phyloP scores from a whole-genome alignment of 2,797 vertebrate genomes.

The Numenius phaeopus region DNA sequence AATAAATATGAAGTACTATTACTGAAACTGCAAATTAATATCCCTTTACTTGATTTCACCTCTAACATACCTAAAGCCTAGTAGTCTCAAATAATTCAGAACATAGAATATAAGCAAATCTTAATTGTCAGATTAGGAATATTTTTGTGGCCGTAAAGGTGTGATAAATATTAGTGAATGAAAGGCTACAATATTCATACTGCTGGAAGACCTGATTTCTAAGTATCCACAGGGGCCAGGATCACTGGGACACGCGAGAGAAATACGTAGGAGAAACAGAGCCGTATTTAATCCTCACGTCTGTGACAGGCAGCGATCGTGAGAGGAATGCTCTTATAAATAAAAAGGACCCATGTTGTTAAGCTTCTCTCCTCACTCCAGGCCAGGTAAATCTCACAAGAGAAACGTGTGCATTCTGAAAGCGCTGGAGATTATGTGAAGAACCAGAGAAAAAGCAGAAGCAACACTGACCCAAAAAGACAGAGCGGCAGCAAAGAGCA shows the following conservation, averaged over 20 bases:
- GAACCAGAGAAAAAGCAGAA: slow-evolving; percentile 8
- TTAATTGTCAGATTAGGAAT: neutral
- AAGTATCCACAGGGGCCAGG: neutral
- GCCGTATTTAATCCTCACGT: neutral
- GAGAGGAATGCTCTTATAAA: slow-evolving; percentile 47
- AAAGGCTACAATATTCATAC: neutral
- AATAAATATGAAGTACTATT: neutral
- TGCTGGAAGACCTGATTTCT: neutral
- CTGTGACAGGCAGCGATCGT: neutral
- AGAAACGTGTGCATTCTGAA: neutral
- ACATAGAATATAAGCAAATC: neutral
- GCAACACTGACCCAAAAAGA: neutral
- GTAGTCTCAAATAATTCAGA: neutral
- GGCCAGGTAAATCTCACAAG: slow-evolving; percentile 47
- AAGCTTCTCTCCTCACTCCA: slow-evolving; percentile 43
- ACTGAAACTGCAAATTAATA: neutral
- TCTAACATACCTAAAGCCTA: neutral
- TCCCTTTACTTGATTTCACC: neutral
- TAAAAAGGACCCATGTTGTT: slow-evolving; percentile 31
- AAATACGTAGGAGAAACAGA: slow-evolving; percentile 2
- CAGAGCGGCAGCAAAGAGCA: neutral
- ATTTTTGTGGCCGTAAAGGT: neutral
- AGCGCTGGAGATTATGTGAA: neutral
- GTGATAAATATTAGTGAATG: neutral
- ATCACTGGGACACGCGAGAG: neutral